A percentile compares a stretch with the other conserved stretches of the same genome.
phyloP scores from a whole-genome alignment of 2,797 vertebrate species.

The Brachyrhaphis roseni region DNA sequence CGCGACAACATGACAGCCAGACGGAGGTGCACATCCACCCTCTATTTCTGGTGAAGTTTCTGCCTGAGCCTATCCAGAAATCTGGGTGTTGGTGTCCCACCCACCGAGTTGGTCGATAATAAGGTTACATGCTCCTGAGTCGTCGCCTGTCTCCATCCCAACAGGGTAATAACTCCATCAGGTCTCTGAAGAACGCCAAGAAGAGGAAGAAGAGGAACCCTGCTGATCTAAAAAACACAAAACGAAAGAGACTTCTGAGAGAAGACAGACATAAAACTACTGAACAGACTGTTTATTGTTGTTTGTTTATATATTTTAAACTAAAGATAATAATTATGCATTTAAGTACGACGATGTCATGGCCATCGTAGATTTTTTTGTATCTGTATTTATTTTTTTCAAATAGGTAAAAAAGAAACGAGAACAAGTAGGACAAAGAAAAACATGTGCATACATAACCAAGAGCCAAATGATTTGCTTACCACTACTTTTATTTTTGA shows the following conservation, averaged over 20 bases:
- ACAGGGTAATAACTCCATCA: neutral
- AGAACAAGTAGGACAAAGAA: no score
- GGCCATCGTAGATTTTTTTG: no score
- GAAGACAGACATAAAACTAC: neutral
- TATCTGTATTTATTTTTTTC: no score
- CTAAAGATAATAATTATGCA: no score
- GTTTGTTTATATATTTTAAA: neutral
- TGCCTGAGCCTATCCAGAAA: neutral
- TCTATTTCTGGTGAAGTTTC: neutral
- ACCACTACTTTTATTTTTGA: no score
- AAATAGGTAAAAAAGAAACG: no score
- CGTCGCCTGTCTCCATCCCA: neutral
- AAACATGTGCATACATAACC: no score
- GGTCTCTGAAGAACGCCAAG: neutral
- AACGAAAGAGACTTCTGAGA: neutral
- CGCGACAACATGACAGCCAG: neutral
- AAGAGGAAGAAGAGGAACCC: neutral
- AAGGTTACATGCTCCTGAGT: conserved; percentile 1
- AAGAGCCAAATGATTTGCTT: no score
- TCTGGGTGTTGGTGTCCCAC: neutral
- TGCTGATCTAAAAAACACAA: neutral
- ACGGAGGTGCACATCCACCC: neutral
- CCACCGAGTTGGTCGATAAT: neutral
- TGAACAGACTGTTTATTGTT: neutral
- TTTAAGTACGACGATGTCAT: neutral